These are phyloP conservation scores for Perccottus glenii DNA, from an alignment of 2,113 vertebrate species.

Conservation along the genomic window DNA sequence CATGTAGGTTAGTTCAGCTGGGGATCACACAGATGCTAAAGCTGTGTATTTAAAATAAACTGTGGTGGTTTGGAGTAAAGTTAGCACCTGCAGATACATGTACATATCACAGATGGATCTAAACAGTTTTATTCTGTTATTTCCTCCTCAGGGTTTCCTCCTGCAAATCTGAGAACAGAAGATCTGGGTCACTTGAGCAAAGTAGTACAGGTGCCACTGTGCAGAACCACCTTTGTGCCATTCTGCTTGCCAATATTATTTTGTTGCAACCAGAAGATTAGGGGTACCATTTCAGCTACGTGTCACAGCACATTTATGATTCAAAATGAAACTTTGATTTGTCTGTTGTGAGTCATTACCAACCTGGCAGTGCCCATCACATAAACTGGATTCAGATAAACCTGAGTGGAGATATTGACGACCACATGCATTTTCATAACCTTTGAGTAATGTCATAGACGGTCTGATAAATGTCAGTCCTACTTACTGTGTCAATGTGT, in stretches of 20 bases:
- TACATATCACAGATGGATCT: conserved; percentile 19
- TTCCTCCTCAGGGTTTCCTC: conserved; percentile 59
- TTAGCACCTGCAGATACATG: conserved; percentile 59
- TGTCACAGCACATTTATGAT: conserved; percentile 11
- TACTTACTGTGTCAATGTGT: neutral
- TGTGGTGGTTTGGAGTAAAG: conserved; percentile 16
- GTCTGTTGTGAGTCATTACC: conserved; percentile 7
- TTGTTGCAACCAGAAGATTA: conserved; percentile 2
- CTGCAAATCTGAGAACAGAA: conserved; percentile 54
- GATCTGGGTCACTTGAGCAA: conserved; percentile 39
- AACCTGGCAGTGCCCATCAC: neutral
- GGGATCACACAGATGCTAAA: conserved; percentile 21
- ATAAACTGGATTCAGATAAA: conserved; percentile 15
- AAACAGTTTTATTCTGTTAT: conserved; percentile 48
- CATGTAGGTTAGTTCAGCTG: neutral
- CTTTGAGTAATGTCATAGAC: conserved; percentile 10
- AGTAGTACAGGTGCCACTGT: conserved; percentile 10
- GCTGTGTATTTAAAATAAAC: conserved; percentile 42
- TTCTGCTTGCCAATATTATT: neutral
- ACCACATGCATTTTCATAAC: neutral
- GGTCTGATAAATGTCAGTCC: neutral
- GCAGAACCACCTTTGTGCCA: neutral
- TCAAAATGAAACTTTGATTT: conserved; percentile 31
- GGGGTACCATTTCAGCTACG: conserved; percentile 10
- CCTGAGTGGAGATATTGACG: neutral